Evolutionary conservation across 2,113 vertebrate species (phyloP), one percentile per base, ranked within the genome.

Genomic region (Acanthisitta chloris): DNA sequence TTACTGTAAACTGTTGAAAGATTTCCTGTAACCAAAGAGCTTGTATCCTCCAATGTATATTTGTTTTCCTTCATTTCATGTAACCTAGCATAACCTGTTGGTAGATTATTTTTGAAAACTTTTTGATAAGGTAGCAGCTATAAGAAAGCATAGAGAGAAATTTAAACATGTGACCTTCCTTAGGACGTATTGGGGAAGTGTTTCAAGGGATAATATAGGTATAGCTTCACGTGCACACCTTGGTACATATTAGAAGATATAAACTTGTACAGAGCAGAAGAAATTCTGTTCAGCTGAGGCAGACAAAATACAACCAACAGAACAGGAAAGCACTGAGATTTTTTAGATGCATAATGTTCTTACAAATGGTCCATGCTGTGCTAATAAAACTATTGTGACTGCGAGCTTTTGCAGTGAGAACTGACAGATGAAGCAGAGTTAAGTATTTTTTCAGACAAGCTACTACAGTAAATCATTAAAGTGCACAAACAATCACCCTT

Each of bases 361-460:
- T 97, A 96, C 91, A 97, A 98, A 98, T 97, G 97, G 97, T 81
- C 97, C 97, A 96, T 97, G 98, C 96, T 96, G 95, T 97, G 97
- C 97, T 98, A 98, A 98, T 98, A 98, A 98, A 98, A 98, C 97
- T 96, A 98, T 97, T 98, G 96, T 98, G 98, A 98, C 94, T 96
- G 86, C 96, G 91, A 97, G 97, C 88, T 97, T 98, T 98, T 97
- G 95, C 97, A 97, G 96, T 95, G 85, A 96, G 97, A 98, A 97
- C 98, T 98, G 98, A 98, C 98, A 98, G 97, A 98, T 97, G 97
- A 98, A 96, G 92, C 95, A 94, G 94, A 98, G 97, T 97, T 98
- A 97, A 98, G 96, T 97, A 97, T 95, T 98, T 98, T 98, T 97
- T 97, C 97, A 98, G 97, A 95, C 95, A 96, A 97, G 96, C 97